phyloP scores from a whole-genome alignment of 2,888 invertebrate species.

The Drosophila pseudotalamancana region DNA sequence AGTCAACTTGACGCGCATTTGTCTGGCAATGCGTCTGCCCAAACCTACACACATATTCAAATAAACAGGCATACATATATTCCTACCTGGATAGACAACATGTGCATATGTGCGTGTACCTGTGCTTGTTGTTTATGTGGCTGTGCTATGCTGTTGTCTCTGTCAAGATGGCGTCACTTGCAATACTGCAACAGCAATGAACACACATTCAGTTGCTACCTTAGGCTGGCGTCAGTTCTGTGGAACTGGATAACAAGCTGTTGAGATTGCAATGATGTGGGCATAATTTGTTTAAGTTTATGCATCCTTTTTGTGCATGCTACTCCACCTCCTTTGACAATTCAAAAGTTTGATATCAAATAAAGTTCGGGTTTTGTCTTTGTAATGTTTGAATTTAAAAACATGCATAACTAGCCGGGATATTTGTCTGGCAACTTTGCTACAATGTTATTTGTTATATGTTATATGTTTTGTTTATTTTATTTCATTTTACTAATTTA shows the following conservation, averaged over 20 bases:
- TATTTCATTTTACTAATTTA: not conserved
- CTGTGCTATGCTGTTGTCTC: conserved; percentile 45
- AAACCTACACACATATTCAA: conserved; percentile 46
- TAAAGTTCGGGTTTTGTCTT: conserved; percentile 11
- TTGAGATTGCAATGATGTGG: conserved; percentile 74
- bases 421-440: conserved; percentile 13
- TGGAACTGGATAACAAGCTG: conserved; percentile 65
- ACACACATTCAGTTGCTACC: conserved; percentile 41
- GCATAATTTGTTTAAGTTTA: conserved; percentile 73
- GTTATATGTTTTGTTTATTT: conserved; percentile 15
- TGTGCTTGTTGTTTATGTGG: conserved; percentile 39
- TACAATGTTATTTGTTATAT: not conserved
- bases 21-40: conserved; percentile 78
- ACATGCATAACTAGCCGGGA: not conserved
- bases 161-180: conserved; percentile 75
- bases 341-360: conserved; percentile 22
- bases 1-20: conserved; percentile 80
- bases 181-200: conserved; percentile 40
- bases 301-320: conserved; percentile 28
- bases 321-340: conserved; percentile 2
- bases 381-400: not conserved
- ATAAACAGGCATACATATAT: conserved; percentile 26
- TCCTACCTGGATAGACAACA: conserved; percentile 37
- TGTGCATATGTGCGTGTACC: conserved; percentile 25
- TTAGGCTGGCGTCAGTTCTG: conserved; percentile 29